Evolutionary conservation across 2,113 vertebrate genomes (phyloP).

Genomic region (Lagenorhynchus albirostris): DNA sequence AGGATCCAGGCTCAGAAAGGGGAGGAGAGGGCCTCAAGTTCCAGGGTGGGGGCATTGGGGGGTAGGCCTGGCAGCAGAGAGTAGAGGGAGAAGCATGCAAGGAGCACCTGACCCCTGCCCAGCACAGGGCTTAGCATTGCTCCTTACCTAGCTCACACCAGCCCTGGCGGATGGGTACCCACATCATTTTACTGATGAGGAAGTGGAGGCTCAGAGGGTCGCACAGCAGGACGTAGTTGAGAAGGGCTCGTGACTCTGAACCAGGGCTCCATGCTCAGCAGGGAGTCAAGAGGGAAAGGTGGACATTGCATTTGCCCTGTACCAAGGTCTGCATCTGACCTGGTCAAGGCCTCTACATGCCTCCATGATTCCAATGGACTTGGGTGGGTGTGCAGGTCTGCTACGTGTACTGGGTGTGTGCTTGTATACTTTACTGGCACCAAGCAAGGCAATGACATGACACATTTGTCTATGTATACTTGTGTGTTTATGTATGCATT

Average conservation of each 20-base stretch:
- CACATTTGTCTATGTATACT: not conserved
- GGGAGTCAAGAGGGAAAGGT: not conserved
- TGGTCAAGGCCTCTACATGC: not conserved
- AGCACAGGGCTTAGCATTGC: not conserved
- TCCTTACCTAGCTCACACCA: not conserved
- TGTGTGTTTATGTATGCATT: not conserved
- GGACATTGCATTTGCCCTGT: not conserved
- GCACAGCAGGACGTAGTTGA: not conserved
- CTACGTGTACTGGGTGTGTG: not conserved
- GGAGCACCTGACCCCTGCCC: not conserved
- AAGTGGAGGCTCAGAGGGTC: not conserved
- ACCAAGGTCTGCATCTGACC: not conserved
- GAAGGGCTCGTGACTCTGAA: not conserved
- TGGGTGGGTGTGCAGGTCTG: not conserved
- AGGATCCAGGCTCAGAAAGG: not conserved
- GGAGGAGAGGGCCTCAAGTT: not conserved
- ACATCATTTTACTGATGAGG: not conserved
- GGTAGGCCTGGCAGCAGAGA: not conserved
- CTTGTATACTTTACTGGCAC: not conserved
- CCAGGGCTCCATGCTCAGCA: not conserved
- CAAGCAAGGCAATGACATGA: not conserved
- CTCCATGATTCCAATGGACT: not conserved
- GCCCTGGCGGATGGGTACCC: not conserved
- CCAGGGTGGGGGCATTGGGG: fast-evolving
- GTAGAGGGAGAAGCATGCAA: not conserved